Base-by-base conservation (phyloP, 35 echinoderm and acorn worm genomes). In the Patiria miniata region DNA sequence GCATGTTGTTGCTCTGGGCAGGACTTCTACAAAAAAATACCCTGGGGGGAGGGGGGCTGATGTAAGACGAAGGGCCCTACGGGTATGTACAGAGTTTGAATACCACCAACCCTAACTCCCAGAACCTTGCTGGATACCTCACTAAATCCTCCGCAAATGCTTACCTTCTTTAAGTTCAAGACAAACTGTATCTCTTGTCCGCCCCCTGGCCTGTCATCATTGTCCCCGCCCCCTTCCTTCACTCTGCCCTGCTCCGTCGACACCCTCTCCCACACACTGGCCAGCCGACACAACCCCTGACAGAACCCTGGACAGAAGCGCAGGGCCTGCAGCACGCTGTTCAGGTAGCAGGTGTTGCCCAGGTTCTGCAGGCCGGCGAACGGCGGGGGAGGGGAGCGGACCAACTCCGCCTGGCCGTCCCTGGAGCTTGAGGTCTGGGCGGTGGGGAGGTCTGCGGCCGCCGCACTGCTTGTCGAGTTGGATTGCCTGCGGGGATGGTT, bases 321-420 rank as follows among this genome's bases (percentile, higher is more conserved):
- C 12, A 93, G 59, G n/a, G 88, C 88, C 47, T 91, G 88, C 0
- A 91, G 85, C 26, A 90, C 92, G 73, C 88, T 87, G 85, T 98
- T 98, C 12, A 98, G 85, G 59, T 94, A 98, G 77, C 95, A 98
- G 51, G 95, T 98, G 68, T 98, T 98, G 32, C 95, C 95, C 28
- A 98, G 78, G 77, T 98, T 98, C 56, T 94, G 83, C 22, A 98
- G 89, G 29, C 95, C 95, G 51, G 85, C 78, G 33, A 91, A 94
- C 0, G 95, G 95, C 19, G 93, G 40, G 2, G 80, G 80, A 1
- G 51, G 29, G 2, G 17, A 44, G 19, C 47, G 39, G 0, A 26
- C 40, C 9, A 16, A 32, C 29, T 44, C 28, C 2, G 23, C 6
- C 10, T 82, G 28, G 29, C 33, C 21, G 6, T 51, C 28, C 44